Base-by-base conservation (phyloP, 2,113 vertebrate genomes). In the Helogale parvula region DNA sequence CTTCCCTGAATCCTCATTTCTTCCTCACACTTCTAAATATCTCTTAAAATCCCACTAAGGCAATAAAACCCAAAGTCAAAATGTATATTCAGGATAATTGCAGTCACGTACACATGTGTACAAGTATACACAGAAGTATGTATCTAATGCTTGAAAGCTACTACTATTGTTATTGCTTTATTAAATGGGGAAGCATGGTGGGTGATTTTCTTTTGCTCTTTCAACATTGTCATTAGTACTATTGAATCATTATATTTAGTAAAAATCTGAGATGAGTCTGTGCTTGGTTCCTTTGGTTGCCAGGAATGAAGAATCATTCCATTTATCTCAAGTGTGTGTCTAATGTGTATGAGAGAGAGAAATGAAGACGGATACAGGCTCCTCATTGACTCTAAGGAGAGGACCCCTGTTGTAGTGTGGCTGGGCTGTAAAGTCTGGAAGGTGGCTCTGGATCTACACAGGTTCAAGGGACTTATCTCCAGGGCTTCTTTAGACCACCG, bases 31-130 rank as follows among this genome's bases (percentile, higher is more conserved):
- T 89, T 85, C 71, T 47, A 41, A 85, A 14, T 54, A 84, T 65
- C 77, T 77, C 52, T 95, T 91, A 16, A 72, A 88, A 57, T 85
- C 52, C 13, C 54, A 82, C 47, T 68, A 85, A 91, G 14, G 33
- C 91, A 95, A 81, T 35, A 66, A 77, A 94, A 98, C 21, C 12
- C 60, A 66, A 92, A 87, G 68, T 69, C 50, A 89, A 88, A 88
- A 94, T 76, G 10, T 31, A n/a, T 66, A 41, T 83, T 94, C 33
- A 76, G 17, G 7, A 45, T 93, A 71, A 90, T 23, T 89, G 54
- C 16, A n/a, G 3, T 52, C 93, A 54, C 65, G 4, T 54, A 88
- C 35, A 74, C 45, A 52, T 45, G 33, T 93, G 12, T 88, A 9
- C 38, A 85, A 63, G 57, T 41, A 82, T 69, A 41, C 52, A 3